These are phyloP conservation scores for Linyphia triangularis DNA, from an alignment of 2,888 invertebrate genomes.

Conservation along the genomic window DNA sequence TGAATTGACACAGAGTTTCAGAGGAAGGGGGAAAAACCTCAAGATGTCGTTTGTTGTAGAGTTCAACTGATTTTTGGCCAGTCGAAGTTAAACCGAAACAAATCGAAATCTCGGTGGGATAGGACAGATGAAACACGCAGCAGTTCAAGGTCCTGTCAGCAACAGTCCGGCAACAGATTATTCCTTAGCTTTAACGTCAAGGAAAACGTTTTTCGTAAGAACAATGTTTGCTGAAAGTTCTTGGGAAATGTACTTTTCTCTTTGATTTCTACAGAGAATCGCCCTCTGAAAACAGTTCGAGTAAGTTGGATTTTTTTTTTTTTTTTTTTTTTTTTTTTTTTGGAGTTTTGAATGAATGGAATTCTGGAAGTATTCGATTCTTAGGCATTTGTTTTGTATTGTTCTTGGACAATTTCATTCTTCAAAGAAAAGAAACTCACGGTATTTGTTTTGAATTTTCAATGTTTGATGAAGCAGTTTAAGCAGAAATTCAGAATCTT, in stretches of 20 bases:
- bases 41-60: background rate
- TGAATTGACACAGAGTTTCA: background rate
- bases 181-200: constrained; percentile 17
- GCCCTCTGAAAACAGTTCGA: too few relatives aligned
- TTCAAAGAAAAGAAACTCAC: too few relatives aligned
- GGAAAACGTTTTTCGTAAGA: background rate
- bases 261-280: constrained; percentile 22
- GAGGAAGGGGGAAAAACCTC: background rate
- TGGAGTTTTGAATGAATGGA: background rate
- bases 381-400: too few relatives aligned
- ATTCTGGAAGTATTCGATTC: background rate
- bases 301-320: background rate
- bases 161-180: constrained; percentile 20
- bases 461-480: too few relatives aligned
- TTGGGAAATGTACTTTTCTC: constrained; percentile 11
- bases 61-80: constrained; percentile 6
- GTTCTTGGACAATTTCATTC: too few relatives aligned
- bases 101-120: constrained; percentile 6
- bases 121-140: background rate
- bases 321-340: background rate
- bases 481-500: too few relatives aligned
- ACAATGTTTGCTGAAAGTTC: constrained; percentile 34
- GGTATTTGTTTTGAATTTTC: too few relatives aligned
- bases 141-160: constrained; percentile 27
- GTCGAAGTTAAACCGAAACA: constrained; percentile 1